Evolutionary conservation across 2,888 invertebrate genomes (phyloP).

Genomic region (Acleris emargana): DNA sequence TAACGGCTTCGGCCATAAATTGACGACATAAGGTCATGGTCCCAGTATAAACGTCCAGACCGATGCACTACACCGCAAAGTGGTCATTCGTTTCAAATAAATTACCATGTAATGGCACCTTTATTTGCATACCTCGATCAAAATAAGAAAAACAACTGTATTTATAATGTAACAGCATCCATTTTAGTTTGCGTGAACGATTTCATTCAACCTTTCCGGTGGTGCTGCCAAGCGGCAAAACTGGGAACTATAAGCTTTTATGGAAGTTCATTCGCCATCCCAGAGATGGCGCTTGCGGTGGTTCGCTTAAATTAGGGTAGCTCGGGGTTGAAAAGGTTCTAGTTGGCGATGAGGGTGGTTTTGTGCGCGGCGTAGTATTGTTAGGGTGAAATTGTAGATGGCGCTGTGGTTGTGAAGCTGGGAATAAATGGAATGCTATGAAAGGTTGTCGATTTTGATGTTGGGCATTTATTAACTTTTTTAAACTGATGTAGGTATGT

Average conservation of each 20-base stretch:
- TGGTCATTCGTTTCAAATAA: slow-evolving; percentile 84
- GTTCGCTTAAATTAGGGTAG: slow-evolving; percentile 49
- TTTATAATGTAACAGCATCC: slow-evolving; percentile 44
- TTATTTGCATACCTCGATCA: slow-evolving; percentile 80
- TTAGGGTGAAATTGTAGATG: slow-evolving; percentile 50
- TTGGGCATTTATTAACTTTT: too few relatives aligned
- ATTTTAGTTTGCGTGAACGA: slow-evolving; percentile 44
- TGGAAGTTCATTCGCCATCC: slow-evolving; percentile 66
- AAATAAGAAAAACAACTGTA: slow-evolving; percentile 59
- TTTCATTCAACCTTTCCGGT: slow-evolving; percentile 75
- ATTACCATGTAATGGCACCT: slow-evolving; percentile 82
- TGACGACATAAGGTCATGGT: slow-evolving; percentile 83
- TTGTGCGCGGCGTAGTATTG: slow-evolving; percentile 39
- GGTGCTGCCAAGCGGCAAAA: slow-evolving; percentile 62
- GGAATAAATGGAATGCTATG: background rate
- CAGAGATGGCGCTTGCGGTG: slow-evolving; percentile 70
- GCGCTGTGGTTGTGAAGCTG: slow-evolving; percentile 44
- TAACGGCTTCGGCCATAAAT: slow-evolving; percentile 80
- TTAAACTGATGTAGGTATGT: too few relatives aligned
- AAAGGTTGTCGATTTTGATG: too few relatives aligned
- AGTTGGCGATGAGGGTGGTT: slow-evolving; percentile 45
- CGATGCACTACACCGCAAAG: slow-evolving; percentile 81
- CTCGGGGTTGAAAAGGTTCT: slow-evolving; percentile 56
- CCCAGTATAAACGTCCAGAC: slow-evolving; percentile 78
- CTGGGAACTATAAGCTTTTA: slow-evolving; percentile 67